Conservation (phyloP, 2,888 invertebrate genomes). For the Mystacides longicornis region DNA sequence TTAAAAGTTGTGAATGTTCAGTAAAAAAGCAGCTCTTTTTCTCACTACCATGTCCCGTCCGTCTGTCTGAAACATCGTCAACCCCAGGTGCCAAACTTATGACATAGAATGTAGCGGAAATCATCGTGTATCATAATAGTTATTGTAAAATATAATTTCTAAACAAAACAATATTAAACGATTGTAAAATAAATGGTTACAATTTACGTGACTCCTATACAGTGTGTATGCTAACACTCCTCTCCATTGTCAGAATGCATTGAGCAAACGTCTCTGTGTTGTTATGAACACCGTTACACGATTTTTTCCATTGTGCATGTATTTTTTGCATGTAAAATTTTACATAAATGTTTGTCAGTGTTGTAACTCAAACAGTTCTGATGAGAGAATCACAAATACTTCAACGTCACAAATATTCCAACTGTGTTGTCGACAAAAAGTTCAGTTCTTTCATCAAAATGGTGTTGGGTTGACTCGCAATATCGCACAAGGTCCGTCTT, state of each 20-base stretch:
- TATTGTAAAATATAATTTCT: not conserved
- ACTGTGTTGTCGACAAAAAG: no score
- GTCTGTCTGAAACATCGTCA: not conserved
- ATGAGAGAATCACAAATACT: no score
- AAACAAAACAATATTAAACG: not conserved
- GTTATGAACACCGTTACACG: constrained; percentile 1
- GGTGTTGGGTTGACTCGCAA: no score
- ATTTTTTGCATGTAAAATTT: not conserved
- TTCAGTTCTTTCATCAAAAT: no score
- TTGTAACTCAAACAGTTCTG: no score
- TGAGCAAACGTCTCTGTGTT: not conserved
- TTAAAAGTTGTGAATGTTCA: not conserved
- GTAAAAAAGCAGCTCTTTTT: not conserved
- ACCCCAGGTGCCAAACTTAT: not conserved
- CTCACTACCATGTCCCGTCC: not conserved
- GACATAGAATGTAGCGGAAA: not conserved
- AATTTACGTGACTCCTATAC: no score
- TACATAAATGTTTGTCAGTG: not conserved
- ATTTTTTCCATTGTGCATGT: constrained; percentile 1
- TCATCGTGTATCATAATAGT: not conserved
- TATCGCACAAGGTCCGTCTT: no score
- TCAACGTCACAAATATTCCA: no score
- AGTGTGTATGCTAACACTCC: no score
- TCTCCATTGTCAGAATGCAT: no score
- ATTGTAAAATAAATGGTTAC: not conserved